Evolutionary conservation across 2,888 invertebrate species (phyloP), one percentile per base, ranked within the genome.

Genomic region (Tenodera sinensis): DNA sequence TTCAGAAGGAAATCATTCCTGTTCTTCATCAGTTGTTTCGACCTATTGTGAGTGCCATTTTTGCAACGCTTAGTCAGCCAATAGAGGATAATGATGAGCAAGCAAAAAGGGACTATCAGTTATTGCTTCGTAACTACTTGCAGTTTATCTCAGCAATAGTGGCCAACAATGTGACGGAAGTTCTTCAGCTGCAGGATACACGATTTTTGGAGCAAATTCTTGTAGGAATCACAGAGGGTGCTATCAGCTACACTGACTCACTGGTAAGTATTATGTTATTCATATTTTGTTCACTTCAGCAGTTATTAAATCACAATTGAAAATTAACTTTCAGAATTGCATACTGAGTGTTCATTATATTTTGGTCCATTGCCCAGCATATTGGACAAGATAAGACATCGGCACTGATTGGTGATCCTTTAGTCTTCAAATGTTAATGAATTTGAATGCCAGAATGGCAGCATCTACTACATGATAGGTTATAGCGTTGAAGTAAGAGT

Each of bases 11-110:
- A 88, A 93, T 94, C 34, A 92, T 93, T 27, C 94, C 94, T 27
- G 94, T 94, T 91, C 92, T 94, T 28, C 93, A 93, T 89, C 93
- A 93, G 91, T 93, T 94, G 89, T 94, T 94, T 92, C 93, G 93
- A 91, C 94, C 94, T 0, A 92, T 94, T 89, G 94, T 94, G 25
- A 93, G 92, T 81, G 93, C 93, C 28, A 94, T 94, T 88, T 89
- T 90, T 81, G 71, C 89, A 28, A 93, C 93, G 6, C 92, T 94
- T 82, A 91, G 92, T n/a, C 91, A 92, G 8, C 94, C 94, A 0
- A 91, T 93, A 12, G 94, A 94, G 90, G 93, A 93, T 34, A 93
- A 93, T 84, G 94, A 94, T 91, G 94, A 93, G 91, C 93, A 94
- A 85, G 93, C 93, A 7, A 92, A 92, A 25, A 92, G 92, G 20